These are phyloP conservation scores for Sebastes steindachneri DNA, from an alignment of 2,797 vertebrate genomes.

Conservation along the genomic window DNA sequence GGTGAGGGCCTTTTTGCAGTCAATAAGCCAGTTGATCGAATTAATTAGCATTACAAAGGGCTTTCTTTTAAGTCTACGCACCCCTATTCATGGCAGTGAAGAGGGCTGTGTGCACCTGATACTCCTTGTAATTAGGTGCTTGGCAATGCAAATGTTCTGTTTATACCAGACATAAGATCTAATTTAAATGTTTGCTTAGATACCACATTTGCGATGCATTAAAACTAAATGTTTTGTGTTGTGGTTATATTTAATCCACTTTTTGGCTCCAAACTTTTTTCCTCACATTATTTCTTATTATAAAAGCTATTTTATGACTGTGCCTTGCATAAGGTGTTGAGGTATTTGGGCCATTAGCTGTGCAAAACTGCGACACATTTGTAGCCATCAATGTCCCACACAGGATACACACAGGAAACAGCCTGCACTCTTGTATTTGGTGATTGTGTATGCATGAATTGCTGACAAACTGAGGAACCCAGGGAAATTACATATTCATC, in stretches of 20 bases:
- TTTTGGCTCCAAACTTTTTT: background rate
- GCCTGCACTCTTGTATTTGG: slow-evolving; percentile 31
- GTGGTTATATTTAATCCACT: background rate
- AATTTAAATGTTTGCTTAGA: slow-evolving; percentile 13
- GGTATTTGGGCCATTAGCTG: slow-evolving; percentile 11
- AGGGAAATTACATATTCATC: slow-evolving; percentile 68
- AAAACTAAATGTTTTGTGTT: background rate
- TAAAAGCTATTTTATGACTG: background rate
- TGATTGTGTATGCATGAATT: slow-evolving; percentile 55
- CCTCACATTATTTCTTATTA: background rate
- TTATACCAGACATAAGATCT: slow-evolving; percentile 25
- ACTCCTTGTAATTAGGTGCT: slow-evolving; percentile 61
- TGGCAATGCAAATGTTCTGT: slow-evolving; percentile 63
- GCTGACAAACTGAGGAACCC: slow-evolving; percentile 40
- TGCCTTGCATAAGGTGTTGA: background rate
- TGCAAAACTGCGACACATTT: slow-evolving; percentile 4
- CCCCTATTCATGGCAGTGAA: slow-evolving; percentile 47
- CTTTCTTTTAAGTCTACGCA: slow-evolving; percentile 59
- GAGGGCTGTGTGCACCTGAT: slow-evolving; percentile 57
- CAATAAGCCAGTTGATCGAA: slow-evolving; percentile 78
- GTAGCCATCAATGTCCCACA: background rate
- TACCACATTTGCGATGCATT: background rate
- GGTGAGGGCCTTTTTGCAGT: slow-evolving; percentile 68
- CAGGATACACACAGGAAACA: slow-evolving; percentile 44
- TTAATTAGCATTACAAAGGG: slow-evolving; percentile 74